These are phyloP conservation scores for Echinometra lucunter DNA, from an alignment of 53 echinoderm and acorn worm species.

Conservation along the genomic window DNA sequence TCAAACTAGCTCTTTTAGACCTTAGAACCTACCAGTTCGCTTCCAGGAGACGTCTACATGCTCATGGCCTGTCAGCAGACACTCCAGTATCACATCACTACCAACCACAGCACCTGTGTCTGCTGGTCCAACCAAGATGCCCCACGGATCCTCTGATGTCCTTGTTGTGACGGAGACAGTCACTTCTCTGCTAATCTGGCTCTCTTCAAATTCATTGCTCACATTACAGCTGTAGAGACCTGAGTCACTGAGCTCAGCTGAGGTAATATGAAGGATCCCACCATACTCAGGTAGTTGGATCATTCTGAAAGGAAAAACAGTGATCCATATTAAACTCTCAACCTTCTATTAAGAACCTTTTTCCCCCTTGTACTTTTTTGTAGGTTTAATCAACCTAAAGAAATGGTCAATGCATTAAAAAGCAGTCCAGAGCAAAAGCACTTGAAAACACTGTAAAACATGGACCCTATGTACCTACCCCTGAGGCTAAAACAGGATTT, in stretches of 20 bases:
- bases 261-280: slow-evolving; percentile 80
- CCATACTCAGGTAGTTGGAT: slow-evolving; percentile 66
- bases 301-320: not conserved
- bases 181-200: slow-evolving; percentile 70
- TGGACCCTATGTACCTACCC: no score
- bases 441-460: no score
- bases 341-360: not conserved
- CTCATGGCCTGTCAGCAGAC: slow-evolving; percentile 67
- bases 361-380: not conserved
- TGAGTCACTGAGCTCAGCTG: slow-evolving; percentile 64
- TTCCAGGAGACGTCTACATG: slow-evolving; percentile 27
- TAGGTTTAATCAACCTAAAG: not conserved
- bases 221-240: slow-evolving; percentile 80
- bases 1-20: not conserved
- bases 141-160: not conserved
- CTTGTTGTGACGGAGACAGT: slow-evolving; percentile 54
- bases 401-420: not conserved
- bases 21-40: slow-evolving; percentile 12
- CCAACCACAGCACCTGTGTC: slow-evolving; percentile 50
- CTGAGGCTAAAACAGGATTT: no score
- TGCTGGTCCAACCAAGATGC: slow-evolving; percentile 70
- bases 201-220: slow-evolving; percentile 61
- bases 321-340: not conserved
- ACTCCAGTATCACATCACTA: slow-evolving; percentile 77
- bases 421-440: not conserved